A percentile compares a stretch with the other conserved stretches of the same genome.
These are phyloP conservation scores for Ligdia adustata DNA, from an alignment of 2,888 invertebrate species.

Conservation along the genomic window DNA sequence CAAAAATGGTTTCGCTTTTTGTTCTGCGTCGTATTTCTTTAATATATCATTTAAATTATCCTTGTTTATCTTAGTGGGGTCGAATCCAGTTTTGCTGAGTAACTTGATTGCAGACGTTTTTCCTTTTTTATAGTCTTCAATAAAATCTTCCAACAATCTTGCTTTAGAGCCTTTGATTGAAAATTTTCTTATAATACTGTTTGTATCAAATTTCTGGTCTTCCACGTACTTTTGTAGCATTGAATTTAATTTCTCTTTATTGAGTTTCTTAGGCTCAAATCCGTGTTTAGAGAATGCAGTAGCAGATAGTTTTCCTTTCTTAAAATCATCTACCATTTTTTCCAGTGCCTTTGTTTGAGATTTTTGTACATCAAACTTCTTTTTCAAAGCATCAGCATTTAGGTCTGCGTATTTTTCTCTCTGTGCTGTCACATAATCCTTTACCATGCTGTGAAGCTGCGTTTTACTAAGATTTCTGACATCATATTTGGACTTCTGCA, in stretches of 20 bases:
- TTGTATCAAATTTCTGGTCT: conserved; percentile 19
- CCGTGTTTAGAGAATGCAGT: conserved; percentile 39
- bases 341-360: conserved; percentile 30
- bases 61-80: conserved; percentile 1
- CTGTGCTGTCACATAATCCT: conserved; percentile 25
- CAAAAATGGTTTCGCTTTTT: not conserved
- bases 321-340: conserved; percentile 36
- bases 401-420: conserved; percentile 17
- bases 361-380: conserved; percentile 31
- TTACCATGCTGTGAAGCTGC: conserved; percentile 19
- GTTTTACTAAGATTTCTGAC: conserved; percentile 29
- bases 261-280: conserved; percentile 37
- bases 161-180: conserved; percentile 19
- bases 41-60: not conserved
- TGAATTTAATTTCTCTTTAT: conserved; percentile 36
- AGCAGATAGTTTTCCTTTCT: conserved; percentile 38
- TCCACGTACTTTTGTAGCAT: conserved; percentile 41
- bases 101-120: not conserved
- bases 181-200: conserved; percentile 21
- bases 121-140: conserved; percentile 3
- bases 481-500: conserved; percentile 29
- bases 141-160: conserved; percentile 22
- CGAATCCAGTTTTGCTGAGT: not conserved
- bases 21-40: conserved; percentile 2
- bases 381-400: conserved; percentile 37